A percentile compares a stretch with the other conserved stretches of the same genome.
These are phyloP conservation scores for Excalfactoria chinensis DNA, from an alignment of 2,113 vertebrate species.

Conservation along the genomic window DNA sequence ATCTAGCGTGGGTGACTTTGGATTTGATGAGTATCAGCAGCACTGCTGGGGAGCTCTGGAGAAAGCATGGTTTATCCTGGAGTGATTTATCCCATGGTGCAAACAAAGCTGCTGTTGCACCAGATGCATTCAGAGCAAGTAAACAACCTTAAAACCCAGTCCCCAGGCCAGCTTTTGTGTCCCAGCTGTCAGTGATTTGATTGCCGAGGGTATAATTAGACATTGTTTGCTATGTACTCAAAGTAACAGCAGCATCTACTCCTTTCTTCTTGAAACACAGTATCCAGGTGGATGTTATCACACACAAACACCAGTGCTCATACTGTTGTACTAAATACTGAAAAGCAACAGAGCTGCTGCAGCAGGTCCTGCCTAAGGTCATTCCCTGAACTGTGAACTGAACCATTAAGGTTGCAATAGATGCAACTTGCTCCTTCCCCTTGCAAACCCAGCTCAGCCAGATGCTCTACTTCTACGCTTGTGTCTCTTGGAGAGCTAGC, in stretches of 20 bases:
- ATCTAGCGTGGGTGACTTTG: not conserved
- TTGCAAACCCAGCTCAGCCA: not conserved
- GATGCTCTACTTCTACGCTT: not conserved
- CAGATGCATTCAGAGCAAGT: not conserved
- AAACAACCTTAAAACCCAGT: slow-evolving; percentile 1
- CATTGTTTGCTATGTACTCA: not conserved
- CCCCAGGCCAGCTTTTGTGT: not conserved
- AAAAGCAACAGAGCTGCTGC: not conserved
- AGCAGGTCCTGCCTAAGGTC: not conserved
- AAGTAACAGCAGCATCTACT: not conserved
- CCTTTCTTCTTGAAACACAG: not conserved
- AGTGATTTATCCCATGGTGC: not conserved
- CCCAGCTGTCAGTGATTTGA: not conserved
- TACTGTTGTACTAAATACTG: not conserved
- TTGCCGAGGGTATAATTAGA: slow-evolving; percentile 6
- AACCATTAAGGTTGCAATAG: not conserved
- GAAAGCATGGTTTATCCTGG: not conserved
- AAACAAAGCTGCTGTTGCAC: not conserved
- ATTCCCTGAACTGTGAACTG: not conserved
- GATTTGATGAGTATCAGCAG: slow-evolving; percentile 21
- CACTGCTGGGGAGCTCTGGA: slow-evolving; percentile 4
- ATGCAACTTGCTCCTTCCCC: not conserved
- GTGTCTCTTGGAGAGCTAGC: not conserved
- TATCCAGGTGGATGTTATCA: not conserved
- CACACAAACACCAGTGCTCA: not conserved